A percentile compares a stretch with the other conserved stretches of the same genome.
Evolutionary conservation across 2,888 invertebrate genomes (phyloP).

Genomic region (Ornithoptera priamus): DNA sequence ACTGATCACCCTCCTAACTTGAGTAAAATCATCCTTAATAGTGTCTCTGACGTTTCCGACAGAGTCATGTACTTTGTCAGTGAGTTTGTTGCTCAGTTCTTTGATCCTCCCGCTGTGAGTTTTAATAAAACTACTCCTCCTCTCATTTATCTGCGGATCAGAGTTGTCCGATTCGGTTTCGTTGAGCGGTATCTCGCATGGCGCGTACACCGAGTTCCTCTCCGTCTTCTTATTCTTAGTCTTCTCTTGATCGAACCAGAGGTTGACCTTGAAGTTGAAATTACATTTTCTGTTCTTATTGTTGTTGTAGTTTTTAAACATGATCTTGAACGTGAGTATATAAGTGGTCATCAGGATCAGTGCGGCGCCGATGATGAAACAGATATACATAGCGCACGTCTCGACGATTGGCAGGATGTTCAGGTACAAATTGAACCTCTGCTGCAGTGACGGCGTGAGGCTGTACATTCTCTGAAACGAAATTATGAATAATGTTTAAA

Average conservation of each 20-base stretch:
- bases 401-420: constrained; percentile 85
- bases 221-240: constrained; percentile 33
- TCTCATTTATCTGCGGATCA: constrained; percentile 44
- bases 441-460: constrained; percentile 81
- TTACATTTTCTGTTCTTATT: constrained; percentile 46
- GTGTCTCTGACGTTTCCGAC: constrained; percentile 57
- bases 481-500: background rate
- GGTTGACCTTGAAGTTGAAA: constrained; percentile 43
- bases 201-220: constrained; percentile 54
- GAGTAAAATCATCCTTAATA: constrained; percentile 47
- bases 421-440: constrained; percentile 86
- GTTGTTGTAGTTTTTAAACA: constrained; percentile 58
- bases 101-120: constrained; percentile 54
- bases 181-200: constrained; percentile 65
- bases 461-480: constrained; percentile 83
- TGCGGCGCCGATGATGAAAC: constrained; percentile 73
- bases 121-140: constrained; percentile 42
- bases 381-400: constrained; percentile 75
- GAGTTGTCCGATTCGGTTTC: constrained; percentile 54
- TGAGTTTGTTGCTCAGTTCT: constrained; percentile 53
- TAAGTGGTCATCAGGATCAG: constrained; percentile 75
- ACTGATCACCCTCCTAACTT: constrained; percentile 43
- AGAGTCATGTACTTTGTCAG: constrained; percentile 63
- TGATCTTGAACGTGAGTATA: constrained; percentile 67
- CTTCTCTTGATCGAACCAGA: constrained; percentile 48